A percentile compares a stretch with the other conserved stretches of the same genome.
phyloP scores from a whole-genome alignment of 2,888 invertebrate species.

The Rhaphigaster nebulosa region DNA sequence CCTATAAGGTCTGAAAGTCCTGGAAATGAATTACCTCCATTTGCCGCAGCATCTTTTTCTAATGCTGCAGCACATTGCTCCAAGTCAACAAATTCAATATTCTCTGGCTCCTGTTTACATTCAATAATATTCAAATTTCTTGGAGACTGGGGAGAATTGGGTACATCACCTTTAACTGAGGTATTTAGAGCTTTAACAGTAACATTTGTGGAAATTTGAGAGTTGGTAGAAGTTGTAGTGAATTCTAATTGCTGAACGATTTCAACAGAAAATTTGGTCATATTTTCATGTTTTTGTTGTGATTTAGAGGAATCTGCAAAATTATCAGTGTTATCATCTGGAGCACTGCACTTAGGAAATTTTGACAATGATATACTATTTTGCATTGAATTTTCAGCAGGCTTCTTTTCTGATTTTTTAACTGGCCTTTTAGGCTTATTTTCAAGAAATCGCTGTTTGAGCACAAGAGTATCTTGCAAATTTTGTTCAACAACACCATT shows the following conservation, averaged over 20 bases:
- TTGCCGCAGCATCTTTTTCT: constrained; percentile 84
- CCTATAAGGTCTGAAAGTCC: constrained; percentile 86
- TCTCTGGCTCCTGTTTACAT: constrained; percentile 81
- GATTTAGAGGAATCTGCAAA: constrained; percentile 68
- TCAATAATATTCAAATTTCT: constrained; percentile 72
- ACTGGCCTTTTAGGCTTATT: constrained; percentile 90
- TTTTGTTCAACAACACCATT: constrained; percentile 91
- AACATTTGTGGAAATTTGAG: constrained; percentile 91
- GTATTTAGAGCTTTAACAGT: constrained; percentile 87
- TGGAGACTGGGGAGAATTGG: constrained; percentile 62
- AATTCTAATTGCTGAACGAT: constrained; percentile 93
- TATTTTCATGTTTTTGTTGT: constrained; percentile 67
- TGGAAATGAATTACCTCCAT: constrained; percentile 77
- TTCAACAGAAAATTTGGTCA: constrained; percentile 89
- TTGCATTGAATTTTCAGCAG: constrained; percentile 70
- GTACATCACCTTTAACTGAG: constrained; percentile 73
- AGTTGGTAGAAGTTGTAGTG: constrained; percentile 87
- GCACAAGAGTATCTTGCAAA: constrained; percentile 87
- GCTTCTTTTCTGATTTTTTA: constrained; percentile 82
- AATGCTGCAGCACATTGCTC: constrained; percentile 87
- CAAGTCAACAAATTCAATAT: constrained; percentile 88
- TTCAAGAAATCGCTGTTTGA: constrained; percentile 92
- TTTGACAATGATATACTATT: constrained; percentile 59
- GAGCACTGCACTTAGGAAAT: constrained; percentile 54
- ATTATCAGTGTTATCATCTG: constrained; percentile 47